Conservation (phyloP, 2,797 vertebrate genomes). For the Leptoclinus maculatus region DNA sequence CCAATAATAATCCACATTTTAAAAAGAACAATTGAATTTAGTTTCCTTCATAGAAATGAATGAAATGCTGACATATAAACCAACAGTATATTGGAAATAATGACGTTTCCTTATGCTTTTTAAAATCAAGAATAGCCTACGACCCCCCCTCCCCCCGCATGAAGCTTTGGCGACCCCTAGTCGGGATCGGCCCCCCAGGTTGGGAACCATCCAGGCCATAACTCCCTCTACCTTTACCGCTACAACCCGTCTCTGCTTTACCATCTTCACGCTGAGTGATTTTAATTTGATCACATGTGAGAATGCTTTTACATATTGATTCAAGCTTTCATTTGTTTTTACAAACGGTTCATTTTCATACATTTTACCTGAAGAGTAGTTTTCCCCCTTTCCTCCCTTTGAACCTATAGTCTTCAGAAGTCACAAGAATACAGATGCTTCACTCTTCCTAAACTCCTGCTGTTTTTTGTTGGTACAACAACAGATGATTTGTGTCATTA, state of each 20-base stretch:
- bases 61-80: neutral
- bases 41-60: neutral
- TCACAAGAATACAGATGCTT: neutral
- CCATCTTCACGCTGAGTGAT: too few relatives aligned
- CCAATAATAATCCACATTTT: too few relatives aligned
- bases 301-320: neutral
- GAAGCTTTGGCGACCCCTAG: too few relatives aligned
- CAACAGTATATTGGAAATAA: too few relatives aligned
- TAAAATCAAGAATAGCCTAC: neutral
- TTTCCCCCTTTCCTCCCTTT: neutral
- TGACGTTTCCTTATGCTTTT: too few relatives aligned
- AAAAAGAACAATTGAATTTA: neutral
- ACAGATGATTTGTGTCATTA: neutral
- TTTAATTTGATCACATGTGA: too few relatives aligned
- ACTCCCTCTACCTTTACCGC: neutral
- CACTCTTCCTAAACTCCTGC: neutral
- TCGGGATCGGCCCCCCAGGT: too few relatives aligned
- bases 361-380: rapidly evolving
- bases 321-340: neutral
- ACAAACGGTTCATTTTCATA: neutral
- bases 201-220: neutral
- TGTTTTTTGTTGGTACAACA: neutral
- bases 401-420: neutral
- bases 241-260: neutral
- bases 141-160: too few relatives aligned